phyloP scores from a whole-genome alignment of 2,113 vertebrate genomes.

The Pollimyrus isidori region DNA sequence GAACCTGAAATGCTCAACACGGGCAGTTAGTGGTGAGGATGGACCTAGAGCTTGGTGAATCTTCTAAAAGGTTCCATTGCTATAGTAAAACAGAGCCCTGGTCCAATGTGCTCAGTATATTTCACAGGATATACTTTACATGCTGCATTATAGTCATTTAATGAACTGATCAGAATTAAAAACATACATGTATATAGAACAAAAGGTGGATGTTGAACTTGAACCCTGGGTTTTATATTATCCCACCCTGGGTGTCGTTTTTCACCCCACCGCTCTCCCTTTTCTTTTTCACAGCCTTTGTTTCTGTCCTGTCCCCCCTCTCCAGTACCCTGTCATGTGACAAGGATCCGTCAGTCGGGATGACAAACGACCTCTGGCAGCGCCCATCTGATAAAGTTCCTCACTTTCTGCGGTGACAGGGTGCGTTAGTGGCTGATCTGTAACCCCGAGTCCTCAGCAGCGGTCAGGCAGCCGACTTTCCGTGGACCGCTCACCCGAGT shows the following conservation, averaged over 20 bases:
- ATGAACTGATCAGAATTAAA: not conserved
- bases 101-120: not conserved
- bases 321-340: constrained; percentile 20
- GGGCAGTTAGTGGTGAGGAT: not conserved
- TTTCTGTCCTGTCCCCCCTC: constrained; percentile 9
- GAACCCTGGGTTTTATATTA: not conserved
- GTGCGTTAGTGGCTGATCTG: constrained; percentile 44
- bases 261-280: not conserved
- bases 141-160: not conserved
- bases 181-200: not conserved
- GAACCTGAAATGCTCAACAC: too few species aligned
- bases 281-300: not conserved
- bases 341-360: constrained; percentile 38
- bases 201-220: not conserved
- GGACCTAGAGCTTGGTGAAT: not conserved
- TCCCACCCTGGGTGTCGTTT: not conserved
- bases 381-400: constrained; percentile 53
- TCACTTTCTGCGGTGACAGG: constrained; percentile 44
- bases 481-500: constrained; percentile 46
- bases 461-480: constrained; percentile 40
- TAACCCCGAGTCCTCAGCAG: constrained; percentile 42
- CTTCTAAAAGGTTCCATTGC: not conserved
- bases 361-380: constrained; percentile 52
- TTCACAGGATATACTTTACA: not conserved
- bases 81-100: not conserved